Percentiles rank a stretch among this genome's conserved stretches.
Evolutionary conservation across 2,797 vertebrate genomes (phyloP).

Genomic region (Knipowitschia caucasica): DNA sequence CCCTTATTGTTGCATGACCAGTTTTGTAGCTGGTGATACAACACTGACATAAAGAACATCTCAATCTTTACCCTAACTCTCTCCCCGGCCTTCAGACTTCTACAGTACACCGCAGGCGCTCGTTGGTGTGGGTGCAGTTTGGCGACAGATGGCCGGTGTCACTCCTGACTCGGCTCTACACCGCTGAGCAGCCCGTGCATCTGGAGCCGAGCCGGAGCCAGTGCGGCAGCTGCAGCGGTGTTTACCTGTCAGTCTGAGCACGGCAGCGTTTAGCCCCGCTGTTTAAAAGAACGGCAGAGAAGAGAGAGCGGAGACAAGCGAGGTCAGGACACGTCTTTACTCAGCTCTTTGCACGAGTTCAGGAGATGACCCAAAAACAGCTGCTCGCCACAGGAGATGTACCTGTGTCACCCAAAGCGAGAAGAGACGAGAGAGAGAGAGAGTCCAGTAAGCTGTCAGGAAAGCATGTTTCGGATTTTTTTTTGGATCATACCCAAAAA

Average conservation of each 20-base stretch:
- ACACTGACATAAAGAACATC: not conserved
- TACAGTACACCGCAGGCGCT: constrained; percentile 16
- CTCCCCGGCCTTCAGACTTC: constrained; percentile 1
- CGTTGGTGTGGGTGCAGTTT: constrained; percentile 67
- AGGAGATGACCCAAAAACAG: not conserved
- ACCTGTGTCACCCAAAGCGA: not conserved
- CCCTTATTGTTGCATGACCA: too few species aligned
- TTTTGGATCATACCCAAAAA: too few species aligned
- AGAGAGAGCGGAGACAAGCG: constrained; percentile 21
- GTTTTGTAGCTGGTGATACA: too few species aligned
- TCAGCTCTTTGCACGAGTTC: constrained; percentile 2
- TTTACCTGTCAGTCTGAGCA: constrained; percentile 63
- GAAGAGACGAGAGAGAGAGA: not conserved
- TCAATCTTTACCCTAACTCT: constrained; percentile 12
- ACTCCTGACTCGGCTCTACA: constrained; percentile 73
- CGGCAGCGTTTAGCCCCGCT: constrained; percentile 54
- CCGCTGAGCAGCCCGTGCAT: constrained; percentile 80
- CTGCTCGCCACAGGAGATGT: not conserved
- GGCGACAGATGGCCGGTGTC: constrained; percentile 82
- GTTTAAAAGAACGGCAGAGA: constrained; percentile 50
- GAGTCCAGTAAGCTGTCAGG: too few species aligned
- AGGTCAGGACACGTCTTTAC: constrained; percentile 25
- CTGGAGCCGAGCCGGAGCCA: constrained; percentile 49
- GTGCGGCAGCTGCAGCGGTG: constrained; percentile 63
- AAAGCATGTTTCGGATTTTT: too few species aligned